Evolutionary conservation across 37 sponge, comb jelly and placozoan genomes (phyloP), one percentile per base, ranked within the genome.

Genomic region (Oopsacas minuta): DNA sequence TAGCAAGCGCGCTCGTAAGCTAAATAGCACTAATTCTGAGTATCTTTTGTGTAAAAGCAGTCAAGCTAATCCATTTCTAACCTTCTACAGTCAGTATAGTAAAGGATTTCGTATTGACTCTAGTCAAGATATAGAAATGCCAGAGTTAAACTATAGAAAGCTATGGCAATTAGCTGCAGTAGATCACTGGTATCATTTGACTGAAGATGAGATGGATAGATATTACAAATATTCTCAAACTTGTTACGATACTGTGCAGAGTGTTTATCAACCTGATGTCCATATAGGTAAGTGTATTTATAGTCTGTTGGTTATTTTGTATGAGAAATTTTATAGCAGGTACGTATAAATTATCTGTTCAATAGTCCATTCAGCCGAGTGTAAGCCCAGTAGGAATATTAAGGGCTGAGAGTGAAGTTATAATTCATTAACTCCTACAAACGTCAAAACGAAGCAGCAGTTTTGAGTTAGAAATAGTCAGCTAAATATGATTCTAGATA

Each of bases 181-280:
- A 12, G 75, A 61, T 3, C 20, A 61, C 22, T 61, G 75, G 75
- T 61, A 61, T 34, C 20, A 12, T 7, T n/a, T 61, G 1, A 61
- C 75, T 25, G 75, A 61, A 32, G 75, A 61, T 7, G 75, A 61
- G 22, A 12, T 61, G 20, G 75, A 61, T 25, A 61, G 30, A n/a
- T 61, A 61, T 12, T 3, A 12, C 1, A 61, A n/a, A 34, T 61
- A 61, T 61, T 20, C 28, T 61, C 32, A 61, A 34, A 61, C 75
- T n/a, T 25, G 75, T 34, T 61, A 25, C 22, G 75, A 61, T 61
- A 61, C 75, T 25, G 75, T 61, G 75, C 75, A 61, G 75, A 61
- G 75, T 61, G 30, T 61, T 3, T 61, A 20, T 61, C 75, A 61
- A n/a, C 75, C 75, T 61, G 75, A 61, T 12, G 22, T 25, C 1